Evolutionary conservation across 2,797 vertebrate species (phyloP).

Genomic region (Melanotaenia boesemani): DNA sequence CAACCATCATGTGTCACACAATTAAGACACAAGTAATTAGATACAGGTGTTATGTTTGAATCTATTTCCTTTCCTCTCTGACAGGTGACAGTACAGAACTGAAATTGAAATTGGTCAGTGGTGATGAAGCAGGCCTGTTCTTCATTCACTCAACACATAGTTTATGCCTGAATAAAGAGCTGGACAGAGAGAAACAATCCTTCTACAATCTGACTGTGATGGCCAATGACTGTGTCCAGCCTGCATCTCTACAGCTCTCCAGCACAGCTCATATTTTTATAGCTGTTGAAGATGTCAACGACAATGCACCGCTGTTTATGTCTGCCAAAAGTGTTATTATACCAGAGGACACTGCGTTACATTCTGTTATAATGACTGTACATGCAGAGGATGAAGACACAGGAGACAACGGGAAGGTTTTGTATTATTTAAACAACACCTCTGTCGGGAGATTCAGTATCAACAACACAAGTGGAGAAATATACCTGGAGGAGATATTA

Average conservation of each 20-base stretch:
- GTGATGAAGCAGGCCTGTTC: constrained; percentile 72
- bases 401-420: constrained; percentile 75
- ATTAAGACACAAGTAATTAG: neutral
- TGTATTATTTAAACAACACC: constrained; percentile 74
- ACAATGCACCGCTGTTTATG: constrained; percentile 79
- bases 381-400: constrained; percentile 76
- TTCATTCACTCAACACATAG: constrained; percentile 59
- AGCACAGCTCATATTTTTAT: constrained; percentile 69
- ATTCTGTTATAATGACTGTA: constrained; percentile 71
- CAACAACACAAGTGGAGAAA: constrained; percentile 66
- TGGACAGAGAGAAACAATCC: constrained; percentile 79
- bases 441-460: constrained; percentile 69
- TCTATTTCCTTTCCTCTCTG: constrained; percentile 26
- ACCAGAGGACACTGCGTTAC: constrained; percentile 73
- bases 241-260: constrained; percentile 66
- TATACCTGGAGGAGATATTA: constrained; percentile 74
- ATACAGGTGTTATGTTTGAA: neutral
- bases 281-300: constrained; percentile 78
- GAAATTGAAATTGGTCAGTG: constrained; percentile 63
- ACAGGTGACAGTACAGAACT: constrained; percentile 76
- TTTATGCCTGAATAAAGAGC: constrained; percentile 72
- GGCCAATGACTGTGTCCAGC: constrained; percentile 72
- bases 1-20: too few species aligned
- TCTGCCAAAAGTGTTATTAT: constrained; percentile 60
- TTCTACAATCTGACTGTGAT: constrained; percentile 78